These are phyloP conservation scores for Hestina assimilis DNA, from an alignment of 1,140 invertebrate species.

Conservation along the genomic window DNA sequence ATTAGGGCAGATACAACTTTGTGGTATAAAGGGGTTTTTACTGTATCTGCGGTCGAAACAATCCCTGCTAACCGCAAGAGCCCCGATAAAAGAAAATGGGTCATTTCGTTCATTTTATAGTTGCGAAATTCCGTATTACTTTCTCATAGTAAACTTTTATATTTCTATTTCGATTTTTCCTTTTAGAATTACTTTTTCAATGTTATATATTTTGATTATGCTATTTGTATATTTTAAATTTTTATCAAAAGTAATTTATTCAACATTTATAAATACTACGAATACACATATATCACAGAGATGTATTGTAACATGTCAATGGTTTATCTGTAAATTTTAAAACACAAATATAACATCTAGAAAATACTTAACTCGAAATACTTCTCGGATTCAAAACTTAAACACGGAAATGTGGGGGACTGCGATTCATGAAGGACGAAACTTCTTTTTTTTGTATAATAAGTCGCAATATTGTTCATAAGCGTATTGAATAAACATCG, in stretches of 20 bases:
- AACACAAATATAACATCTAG: no score
- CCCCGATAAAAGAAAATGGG: constrained; percentile 19
- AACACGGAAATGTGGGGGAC: not conserved
- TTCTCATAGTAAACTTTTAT: no score
- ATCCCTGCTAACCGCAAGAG: constrained; percentile 12
- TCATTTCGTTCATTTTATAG: constrained; percentile 10
- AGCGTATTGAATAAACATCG: constrained; percentile 30
- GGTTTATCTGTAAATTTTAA: no score
- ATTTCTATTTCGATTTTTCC: no score
- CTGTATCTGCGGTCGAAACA: constrained; percentile 19
- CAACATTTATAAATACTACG: no score
- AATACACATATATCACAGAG: no score
- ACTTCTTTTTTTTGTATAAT: constrained; percentile 6
- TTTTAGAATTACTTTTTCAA: not conserved
- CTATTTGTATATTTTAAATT: no score
- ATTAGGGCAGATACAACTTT: constrained; percentile 25
- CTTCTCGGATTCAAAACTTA: no score
- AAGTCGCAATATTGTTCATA: constrained; percentile 13
- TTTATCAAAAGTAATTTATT: no score
- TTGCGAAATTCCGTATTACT: not conserved
- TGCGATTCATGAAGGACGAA: not conserved
- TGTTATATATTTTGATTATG: no score
- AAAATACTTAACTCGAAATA: no score
- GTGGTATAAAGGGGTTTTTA: constrained; percentile 6
- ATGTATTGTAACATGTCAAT: no score